Evolutionary conservation across 2,888 invertebrate species (phyloP).

Genomic region (Coenonympha glycerion): DNA sequence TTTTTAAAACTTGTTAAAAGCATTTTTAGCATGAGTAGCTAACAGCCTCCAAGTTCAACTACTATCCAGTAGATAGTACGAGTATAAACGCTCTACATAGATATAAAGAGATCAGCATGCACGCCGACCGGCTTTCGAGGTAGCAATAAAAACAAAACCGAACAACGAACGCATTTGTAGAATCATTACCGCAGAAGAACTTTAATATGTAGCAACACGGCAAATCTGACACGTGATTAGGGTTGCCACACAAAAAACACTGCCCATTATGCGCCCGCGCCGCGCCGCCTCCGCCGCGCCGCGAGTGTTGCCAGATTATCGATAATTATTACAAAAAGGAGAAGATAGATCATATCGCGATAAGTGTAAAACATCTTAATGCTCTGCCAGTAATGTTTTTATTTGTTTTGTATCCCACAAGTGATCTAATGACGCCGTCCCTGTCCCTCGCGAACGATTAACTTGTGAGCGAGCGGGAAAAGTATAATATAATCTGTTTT

Average conservation of each 20-base stretch:
- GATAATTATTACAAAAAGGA: conserved; percentile 72
- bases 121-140: conserved; percentile 6
- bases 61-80: too few species aligned
- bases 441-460: conserved; percentile 30
- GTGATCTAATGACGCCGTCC: conserved; percentile 43
- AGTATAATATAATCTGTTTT: conserved; percentile 44
- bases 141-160: conserved; percentile 42
- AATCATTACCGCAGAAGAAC: conserved; percentile 58
- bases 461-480: conserved; percentile 40
- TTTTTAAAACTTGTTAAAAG: too few species aligned
- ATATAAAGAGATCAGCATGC: too few species aligned
- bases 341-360: conserved; percentile 59
- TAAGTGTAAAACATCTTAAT: conserved; percentile 71
- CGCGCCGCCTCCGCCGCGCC: too few species aligned
- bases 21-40: too few species aligned
- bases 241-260: conserved; percentile 67
- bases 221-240: conserved; percentile 75
- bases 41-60: too few species aligned
- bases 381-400: conserved; percentile 67
- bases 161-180: conserved; percentile 56
- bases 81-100: too few species aligned
- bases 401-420: conserved; percentile 54
- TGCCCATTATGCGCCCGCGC: conserved; percentile 62
- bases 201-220: conserved; percentile 53
- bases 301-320: conserved; percentile 73